These are phyloP conservation scores for Tupiocoris notatus DNA, from an alignment of 2,888 invertebrate genomes.

Conservation along the genomic window DNA sequence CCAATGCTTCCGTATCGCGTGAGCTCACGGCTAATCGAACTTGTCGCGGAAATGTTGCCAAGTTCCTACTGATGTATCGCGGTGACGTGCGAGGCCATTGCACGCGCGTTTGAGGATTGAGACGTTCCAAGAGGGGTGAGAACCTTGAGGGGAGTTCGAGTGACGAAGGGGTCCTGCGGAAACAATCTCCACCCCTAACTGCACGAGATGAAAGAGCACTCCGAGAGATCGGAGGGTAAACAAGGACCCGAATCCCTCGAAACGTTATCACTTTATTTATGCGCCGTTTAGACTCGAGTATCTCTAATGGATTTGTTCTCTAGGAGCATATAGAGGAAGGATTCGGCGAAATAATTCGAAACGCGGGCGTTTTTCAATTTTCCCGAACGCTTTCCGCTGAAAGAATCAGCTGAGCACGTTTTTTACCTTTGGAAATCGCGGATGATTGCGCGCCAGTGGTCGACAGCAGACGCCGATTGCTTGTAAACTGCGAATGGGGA, in stretches of 20 bases:
- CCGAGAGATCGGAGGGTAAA: slow-evolving; percentile 17
- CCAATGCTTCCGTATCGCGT: background rate
- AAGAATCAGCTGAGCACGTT: too few relatives aligned
- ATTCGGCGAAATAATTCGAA: too few relatives aligned
- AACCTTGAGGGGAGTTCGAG: slow-evolving; percentile 4
- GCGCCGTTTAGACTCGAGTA: slow-evolving; percentile 24
- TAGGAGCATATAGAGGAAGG: too few relatives aligned
- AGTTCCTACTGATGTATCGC: background rate
- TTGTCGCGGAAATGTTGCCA: background rate
- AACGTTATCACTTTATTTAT: slow-evolving; percentile 33
- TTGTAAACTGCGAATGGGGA: too few relatives aligned
- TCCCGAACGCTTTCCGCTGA: too few relatives aligned
- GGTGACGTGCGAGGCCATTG: background rate
- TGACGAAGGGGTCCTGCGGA: background rate
- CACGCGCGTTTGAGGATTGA: slow-evolving; percentile 9
- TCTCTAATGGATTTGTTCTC: too few relatives aligned
- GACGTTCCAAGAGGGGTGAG: slow-evolving; percentile 23
- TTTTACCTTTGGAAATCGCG: too few relatives aligned
- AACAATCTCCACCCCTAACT: slow-evolving; percentile 30
- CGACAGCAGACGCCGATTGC: too few relatives aligned
- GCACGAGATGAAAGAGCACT: background rate
- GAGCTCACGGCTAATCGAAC: background rate
- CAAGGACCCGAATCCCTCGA: background rate
- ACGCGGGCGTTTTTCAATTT: too few relatives aligned
- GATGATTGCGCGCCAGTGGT: too few relatives aligned